Conservation (phyloP, 2,113 vertebrate species). For the Piprites chloris region DNA sequence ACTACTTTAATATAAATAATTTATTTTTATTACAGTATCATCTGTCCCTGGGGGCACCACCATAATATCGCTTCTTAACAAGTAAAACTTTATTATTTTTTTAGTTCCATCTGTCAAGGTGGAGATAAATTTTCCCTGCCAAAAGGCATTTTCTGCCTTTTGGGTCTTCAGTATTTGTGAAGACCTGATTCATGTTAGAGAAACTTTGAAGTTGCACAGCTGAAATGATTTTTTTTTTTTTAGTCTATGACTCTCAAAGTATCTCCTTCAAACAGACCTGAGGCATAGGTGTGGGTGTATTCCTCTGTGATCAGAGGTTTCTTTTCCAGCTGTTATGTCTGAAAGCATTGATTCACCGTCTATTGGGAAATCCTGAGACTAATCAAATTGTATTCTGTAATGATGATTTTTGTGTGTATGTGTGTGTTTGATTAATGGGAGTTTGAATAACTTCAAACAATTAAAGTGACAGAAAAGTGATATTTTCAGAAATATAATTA, state of each 20-base stretch:
- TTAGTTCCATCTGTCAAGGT: not conserved
- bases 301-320: not conserved
- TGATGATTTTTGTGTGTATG: not conserved
- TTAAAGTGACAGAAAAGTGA: not conserved
- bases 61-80: not conserved
- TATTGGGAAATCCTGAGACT: not conserved
- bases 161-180: not conserved
- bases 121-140: not conserved
- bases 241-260: not conserved
- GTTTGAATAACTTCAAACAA: not conserved
- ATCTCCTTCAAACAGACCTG: not conserved
- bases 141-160: not conserved
- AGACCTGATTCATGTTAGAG: not conserved
- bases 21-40: not conserved
- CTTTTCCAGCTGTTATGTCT: not conserved
- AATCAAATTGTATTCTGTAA: not conserved
- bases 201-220: not conserved
- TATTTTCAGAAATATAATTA: not conserved
- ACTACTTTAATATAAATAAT: not conserved
- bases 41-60: no score
- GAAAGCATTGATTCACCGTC: not conserved
- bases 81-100: not conserved
- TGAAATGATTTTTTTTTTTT: not conserved
- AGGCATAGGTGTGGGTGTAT: not conserved
- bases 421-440: not conserved